These are phyloP conservation scores for Astropecten irregularis DNA, from an alignment of 53 echinoderm and acorn worm genomes.

Conservation along the genomic window DNA sequence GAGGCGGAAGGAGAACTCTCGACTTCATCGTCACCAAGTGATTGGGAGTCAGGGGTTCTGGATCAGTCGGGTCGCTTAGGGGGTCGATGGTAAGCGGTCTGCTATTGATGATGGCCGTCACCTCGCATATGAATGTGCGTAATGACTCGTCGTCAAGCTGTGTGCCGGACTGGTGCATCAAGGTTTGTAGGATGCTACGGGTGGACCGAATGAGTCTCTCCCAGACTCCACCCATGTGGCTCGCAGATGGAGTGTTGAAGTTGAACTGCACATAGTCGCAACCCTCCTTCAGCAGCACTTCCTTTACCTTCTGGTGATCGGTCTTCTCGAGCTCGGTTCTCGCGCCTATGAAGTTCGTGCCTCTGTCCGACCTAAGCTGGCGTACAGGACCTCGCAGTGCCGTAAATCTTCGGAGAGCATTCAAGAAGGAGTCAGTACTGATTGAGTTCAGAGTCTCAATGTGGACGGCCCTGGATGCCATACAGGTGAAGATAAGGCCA, in stretches of 20 bases:
- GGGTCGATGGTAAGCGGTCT: constrained; percentile 51
- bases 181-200: constrained; percentile 52
- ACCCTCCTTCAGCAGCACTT: constrained; percentile 26
- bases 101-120: constrained; percentile 61
- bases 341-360: constrained; percentile 75
- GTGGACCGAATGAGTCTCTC: constrained; percentile 69
- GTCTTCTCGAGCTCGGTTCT: constrained; percentile 36
- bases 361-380: constrained; percentile 62
- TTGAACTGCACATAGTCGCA: constrained; percentile 58
- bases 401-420: constrained; percentile 69
- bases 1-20: constrained; percentile 54
- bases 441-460: constrained; percentile 58
- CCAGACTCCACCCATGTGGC: constrained; percentile 75
- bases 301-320: constrained; percentile 32
- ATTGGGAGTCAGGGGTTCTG: constrained; percentile 54
- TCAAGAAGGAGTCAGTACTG: constrained; percentile 71
- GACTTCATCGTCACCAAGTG: constrained; percentile 64
- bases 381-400: constrained; percentile 67
- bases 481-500: constrained; percentile 69
- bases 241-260: constrained; percentile 55
- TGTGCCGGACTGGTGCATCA: constrained; percentile 56
- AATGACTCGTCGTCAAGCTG: constrained; percentile 75
- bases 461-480: constrained; percentile 77
- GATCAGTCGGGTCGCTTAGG: not conserved
- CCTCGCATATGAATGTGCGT: constrained; percentile 67